Conservation (phyloP, 2,888 invertebrate genomes). For the Tenthredo notha region DNA sequence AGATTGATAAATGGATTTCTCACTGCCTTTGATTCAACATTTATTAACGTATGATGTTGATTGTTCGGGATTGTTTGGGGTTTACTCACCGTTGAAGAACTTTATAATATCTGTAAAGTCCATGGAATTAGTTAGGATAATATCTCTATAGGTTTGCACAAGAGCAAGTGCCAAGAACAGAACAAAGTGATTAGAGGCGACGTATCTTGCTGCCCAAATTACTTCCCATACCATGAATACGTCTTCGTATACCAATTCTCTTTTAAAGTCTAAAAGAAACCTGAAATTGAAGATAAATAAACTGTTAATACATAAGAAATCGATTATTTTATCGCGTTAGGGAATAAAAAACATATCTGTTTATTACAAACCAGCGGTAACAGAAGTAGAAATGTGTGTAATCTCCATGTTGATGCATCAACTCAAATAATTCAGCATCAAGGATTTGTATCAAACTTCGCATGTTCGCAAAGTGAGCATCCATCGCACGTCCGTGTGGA, state of each 20-base stretch:
- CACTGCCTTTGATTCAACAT: background rate
- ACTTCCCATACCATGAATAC: constrained; percentile 97
- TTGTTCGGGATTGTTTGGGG: background rate
- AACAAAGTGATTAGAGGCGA: constrained; percentile 94
- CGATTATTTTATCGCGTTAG: background rate
- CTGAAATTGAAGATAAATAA: constrained; percentile 1
- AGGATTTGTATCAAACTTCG: constrained; percentile 92
- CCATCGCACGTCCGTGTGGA: constrained; percentile 96
- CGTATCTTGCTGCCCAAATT: constrained; percentile 95
- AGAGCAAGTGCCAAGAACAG: constrained; percentile 95
- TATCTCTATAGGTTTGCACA: constrained; percentile 95
- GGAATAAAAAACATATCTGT: background rate
- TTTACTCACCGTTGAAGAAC: constrained; percentile 93
- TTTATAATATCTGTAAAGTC: constrained; percentile 99
- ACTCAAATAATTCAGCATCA: constrained; percentile 95
- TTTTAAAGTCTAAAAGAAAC: constrained; percentile 96
- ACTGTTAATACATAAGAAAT: background rate
- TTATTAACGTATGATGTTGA: background rate
- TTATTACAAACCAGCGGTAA: constrained; percentile 88
- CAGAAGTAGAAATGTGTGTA: constrained; percentile 99
- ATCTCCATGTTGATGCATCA: constrained; percentile 97
- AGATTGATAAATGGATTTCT: background rate
- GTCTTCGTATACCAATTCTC: constrained; percentile 95
- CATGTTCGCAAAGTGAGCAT: constrained; percentile 97
- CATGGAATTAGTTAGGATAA: constrained; percentile 97